Base-by-base conservation (phyloP, 2,113 vertebrate genomes). In the Thunnus maccoyii region DNA sequence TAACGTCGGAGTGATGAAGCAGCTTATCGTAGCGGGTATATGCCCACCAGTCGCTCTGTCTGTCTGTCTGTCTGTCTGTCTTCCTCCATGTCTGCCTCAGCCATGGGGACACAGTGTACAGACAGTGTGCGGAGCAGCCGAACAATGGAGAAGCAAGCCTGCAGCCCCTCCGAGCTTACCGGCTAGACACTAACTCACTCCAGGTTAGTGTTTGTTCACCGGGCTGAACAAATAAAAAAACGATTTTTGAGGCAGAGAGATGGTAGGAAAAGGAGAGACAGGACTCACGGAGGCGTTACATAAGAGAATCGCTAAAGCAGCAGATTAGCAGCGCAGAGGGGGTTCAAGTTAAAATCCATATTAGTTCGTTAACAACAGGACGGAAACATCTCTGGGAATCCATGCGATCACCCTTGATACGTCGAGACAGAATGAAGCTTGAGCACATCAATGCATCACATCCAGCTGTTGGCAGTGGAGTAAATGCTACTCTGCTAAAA, bases 21-120 rank as follows among this genome's bases (percentile, higher is more conserved):
- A 78, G 72, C 64, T 78, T 58, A 70, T 69, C 15, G 15, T 51
- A 30, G 77, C 44, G 12, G 75, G 41, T 68, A 17, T 60, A 54
- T 80, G 73, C 64, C 83, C 67, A 66, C 30, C 67, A 72, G 62
- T 80, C 60, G 22, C 61, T 66, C 60, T 41, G 25, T 41, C 55
- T 51, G 72, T 72, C 67, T 76, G 57, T 52, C 63, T 52, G 44
- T 56, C 48, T 62, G 69, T 69, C 75, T 61, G 25, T 36, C 32
- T 41, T 68, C 77, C 51, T 79, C 78, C 72, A 63, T 47, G 74
- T 81, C 78, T 86, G 85, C 81, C 76, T 81, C 64, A 76, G 85
- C 87, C 67, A 72, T 55, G 87, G 86, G 91, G 89, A 91, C 87
- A 89, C 75, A 3, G 67, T 87, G 91, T 92, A 86, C 91, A 91